Base-by-base conservation (phyloP, 2,888 invertebrate genomes). In the Gymnosoma rotundatum region DNA sequence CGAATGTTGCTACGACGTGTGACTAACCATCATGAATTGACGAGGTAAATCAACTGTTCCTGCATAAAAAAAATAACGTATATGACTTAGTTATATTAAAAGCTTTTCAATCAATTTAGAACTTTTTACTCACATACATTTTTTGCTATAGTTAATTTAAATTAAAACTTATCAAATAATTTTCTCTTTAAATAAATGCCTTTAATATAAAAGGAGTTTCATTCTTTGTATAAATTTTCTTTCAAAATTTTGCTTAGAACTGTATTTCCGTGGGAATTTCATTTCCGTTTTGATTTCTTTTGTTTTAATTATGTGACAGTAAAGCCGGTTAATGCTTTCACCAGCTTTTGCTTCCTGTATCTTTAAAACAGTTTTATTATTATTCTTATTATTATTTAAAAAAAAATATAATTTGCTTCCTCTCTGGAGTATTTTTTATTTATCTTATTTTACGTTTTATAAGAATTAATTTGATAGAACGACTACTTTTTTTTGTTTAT, bases 261-360 rank as follows among this genome's bases (percentile, higher is more conserved):
- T 32, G 7, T 76, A 73, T 76, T 78, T 83, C 76, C 72, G 72
- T 67, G 54, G 54, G 67, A 78, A 73, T 76, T 83, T 78, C 63
- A 80, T 69, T 83, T 83, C 83, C 83, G 72, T 58, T 76, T 73
- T 73, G 67, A 76, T 83, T 73, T 61, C 72, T 76, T 80, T 83
- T 80, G 67, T 73, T 76, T 80, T 64, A 78, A 78, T 80, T 83
- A 73, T 69, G 76, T 69, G 61, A 38, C 58, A 72, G 61, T 18
- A 72, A 60, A 54, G 21, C 18, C 63, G 83, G 69, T 38, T 64
- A 66, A 75, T 69, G 74, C 64, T 56, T 36, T 63, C 42, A 63
- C 61, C 73, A 48, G 67, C 67, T 73, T 73, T 21, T 52, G 7
- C 6, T 76, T 21, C 50, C 21, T 12, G n/a, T 6, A 0, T n/a